Percentiles rank a stretch among this genome's conserved stretches.
Conservation (phyloP, 2,888 invertebrate species). For the Tethea ocularis region DNA sequence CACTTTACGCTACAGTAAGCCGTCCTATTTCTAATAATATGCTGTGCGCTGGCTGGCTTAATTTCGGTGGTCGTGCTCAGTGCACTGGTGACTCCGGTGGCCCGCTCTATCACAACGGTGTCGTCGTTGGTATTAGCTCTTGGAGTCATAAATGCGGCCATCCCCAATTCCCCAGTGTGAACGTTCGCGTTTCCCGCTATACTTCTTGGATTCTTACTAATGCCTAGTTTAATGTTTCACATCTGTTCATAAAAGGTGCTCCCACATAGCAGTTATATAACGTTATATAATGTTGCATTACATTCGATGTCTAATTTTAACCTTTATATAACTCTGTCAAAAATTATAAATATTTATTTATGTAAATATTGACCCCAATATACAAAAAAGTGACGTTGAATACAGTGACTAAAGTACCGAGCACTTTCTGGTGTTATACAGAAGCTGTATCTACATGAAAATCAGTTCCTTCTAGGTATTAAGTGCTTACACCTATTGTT, state of each 20-base stretch:
- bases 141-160: conserved; percentile 45
- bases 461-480: too few relatives aligned
- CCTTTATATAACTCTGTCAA: too few relatives aligned
- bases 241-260: neutral
- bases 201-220: conserved; percentile 48
- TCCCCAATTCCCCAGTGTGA: conserved; percentile 48
- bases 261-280: too few relatives aligned
- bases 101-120: conserved; percentile 47
- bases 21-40: conserved; percentile 48
- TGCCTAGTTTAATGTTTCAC: conserved; percentile 41
- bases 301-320: too few relatives aligned
- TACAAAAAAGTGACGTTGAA: too few relatives aligned
- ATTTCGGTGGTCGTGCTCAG: conserved; percentile 51
- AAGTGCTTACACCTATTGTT: too few relatives aligned
- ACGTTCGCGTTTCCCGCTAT: conserved; percentile 42
- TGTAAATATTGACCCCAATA: too few relatives aligned
- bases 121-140: conserved; percentile 50
- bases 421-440: too few relatives aligned
- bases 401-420: too few relatives aligned
- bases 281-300: too few relatives aligned
- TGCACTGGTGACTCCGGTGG: conserved; percentile 60
- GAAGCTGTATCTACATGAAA: too few relatives aligned
- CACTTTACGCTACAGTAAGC: conserved; percentile 36
- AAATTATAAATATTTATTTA: too few relatives aligned
- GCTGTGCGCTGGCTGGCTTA: conserved; percentile 54